These are phyloP conservation scores for Bombus fervidus DNA, from an alignment of 1,140 invertebrate genomes.

Conservation along the genomic window DNA sequence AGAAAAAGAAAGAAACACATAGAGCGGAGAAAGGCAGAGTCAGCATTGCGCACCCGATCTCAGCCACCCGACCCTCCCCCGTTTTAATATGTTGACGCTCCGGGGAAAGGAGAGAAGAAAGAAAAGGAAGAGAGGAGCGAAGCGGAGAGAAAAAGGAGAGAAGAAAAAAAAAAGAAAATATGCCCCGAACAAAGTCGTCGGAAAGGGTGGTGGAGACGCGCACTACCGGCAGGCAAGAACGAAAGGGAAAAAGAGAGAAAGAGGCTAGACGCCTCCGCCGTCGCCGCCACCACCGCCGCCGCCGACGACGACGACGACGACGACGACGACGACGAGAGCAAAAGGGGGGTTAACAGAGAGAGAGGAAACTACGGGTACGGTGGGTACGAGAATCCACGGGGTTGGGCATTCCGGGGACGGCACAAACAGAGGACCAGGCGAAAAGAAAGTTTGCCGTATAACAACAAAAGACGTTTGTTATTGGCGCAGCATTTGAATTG, in stretches of 20 bases:
- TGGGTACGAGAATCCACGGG: constrained; percentile 48
- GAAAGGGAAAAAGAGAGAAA: constrained; percentile 39
- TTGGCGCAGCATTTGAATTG: constrained; percentile 82
- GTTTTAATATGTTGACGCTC: constrained; percentile 80
- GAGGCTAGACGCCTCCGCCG: constrained; percentile 8
- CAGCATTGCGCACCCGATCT: constrained; percentile 72
- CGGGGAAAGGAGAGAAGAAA: constrained; percentile 65
- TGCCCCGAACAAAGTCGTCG: constrained; percentile 78
- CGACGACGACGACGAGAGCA: background rate
- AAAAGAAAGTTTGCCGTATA: constrained; percentile 80
- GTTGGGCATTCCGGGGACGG: constrained; percentile 67
- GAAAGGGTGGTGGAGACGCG: constrained; percentile 69
- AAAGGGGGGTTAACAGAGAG: constrained; percentile 32
- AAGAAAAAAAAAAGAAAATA: constrained; percentile 77
- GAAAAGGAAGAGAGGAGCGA: constrained; percentile 71
- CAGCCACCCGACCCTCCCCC: constrained; percentile 60
- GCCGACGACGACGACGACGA: background rate
- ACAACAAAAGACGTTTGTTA: constrained; percentile 84
- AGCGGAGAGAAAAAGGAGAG: constrained; percentile 63
- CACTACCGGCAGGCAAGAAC: constrained; percentile 21
- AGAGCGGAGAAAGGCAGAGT: constrained; percentile 70
- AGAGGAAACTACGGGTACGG: constrained; percentile 19
- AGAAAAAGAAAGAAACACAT: background rate
- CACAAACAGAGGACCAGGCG: constrained; percentile 72
- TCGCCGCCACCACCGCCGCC: background rate